Evolutionary conservation across 2,888 invertebrate species (phyloP).

Genomic region (Suillia variegata): DNA sequence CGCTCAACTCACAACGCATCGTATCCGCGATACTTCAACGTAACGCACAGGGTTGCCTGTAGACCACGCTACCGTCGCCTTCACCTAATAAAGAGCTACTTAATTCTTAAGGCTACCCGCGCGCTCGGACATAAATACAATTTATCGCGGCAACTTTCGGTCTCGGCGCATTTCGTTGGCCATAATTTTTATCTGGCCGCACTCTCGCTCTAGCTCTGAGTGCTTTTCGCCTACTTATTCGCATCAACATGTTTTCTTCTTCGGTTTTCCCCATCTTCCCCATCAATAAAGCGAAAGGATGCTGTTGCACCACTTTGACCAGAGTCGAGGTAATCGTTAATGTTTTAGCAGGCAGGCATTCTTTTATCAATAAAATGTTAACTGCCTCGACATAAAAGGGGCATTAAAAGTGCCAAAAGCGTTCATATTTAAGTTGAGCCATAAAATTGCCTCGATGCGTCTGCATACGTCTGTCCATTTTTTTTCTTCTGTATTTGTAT

Average conservation of each 20-base stretch:
- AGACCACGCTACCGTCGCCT: too few species aligned
- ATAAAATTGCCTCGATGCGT: constrained; percentile 53
- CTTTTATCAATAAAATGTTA: constrained; percentile 3
- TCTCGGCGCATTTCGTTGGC: background rate
- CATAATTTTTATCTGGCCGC: background rate
- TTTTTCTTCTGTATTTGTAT: too few species aligned
- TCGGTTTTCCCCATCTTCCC: too few species aligned
- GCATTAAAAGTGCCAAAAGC: constrained; percentile 49
- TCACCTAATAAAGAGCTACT: too few species aligned
- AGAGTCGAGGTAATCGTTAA: constrained; percentile 1
- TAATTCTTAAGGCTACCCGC: too few species aligned
- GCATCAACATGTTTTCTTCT: too few species aligned
- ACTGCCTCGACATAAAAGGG: constrained; percentile 32
- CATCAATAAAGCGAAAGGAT: constrained; percentile 1
- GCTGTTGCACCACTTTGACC: background rate
- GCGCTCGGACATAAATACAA: too few species aligned
- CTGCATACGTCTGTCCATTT: too few species aligned
- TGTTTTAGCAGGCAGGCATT: constrained; percentile 6
- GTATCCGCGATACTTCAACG: too few species aligned
- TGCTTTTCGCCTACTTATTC: background rate
- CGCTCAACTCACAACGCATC: background rate
- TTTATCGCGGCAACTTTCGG: too few species aligned
- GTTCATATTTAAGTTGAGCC: constrained; percentile 54
- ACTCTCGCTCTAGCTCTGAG: background rate
- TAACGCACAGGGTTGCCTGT: too few species aligned